Evolutionary conservation across 2,797 vertebrate species (phyloP), one percentile per base, ranked within the genome.

Genomic region (Morus bassanus): DNA sequence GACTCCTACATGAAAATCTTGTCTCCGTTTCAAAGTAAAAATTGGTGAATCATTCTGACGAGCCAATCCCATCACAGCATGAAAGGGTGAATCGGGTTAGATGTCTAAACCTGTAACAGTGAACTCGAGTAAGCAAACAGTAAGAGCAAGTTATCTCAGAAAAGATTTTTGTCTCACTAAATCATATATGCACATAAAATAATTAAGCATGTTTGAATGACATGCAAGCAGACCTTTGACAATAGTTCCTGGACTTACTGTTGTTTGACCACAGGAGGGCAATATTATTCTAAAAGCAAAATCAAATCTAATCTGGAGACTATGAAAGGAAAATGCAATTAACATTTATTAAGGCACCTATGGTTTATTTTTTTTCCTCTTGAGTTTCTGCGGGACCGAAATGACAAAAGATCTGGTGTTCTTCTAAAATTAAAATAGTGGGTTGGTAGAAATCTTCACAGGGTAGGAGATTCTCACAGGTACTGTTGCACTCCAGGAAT

Each of bases 241-340:
- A 60, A 18, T 4, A 59, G 53, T 9, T 76, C 30, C 25, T 0
- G 3, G 68, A 17, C 24, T 77, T 96, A 54, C 67, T 37, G 70
- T 43, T 76, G 63, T 77, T 77, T 85, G 94, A 89, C 95, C 95
- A 95, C 96, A 68, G 68, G 95, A 92, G 95, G 95, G 95, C 95
- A 95, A 83, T 72, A n/a, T 54, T 74, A 74, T 46, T 13, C 72
- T 25, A 30, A 80, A 87, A 18, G 25, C 78, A 89, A 87, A 92
- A 73, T 46, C 59, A 35, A 43, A 22, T 50, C 68, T 31, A 0
- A 31, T 75, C 63, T 67, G 59, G 35, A 73, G 43, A 18, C 70
- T 11, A 4, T 1, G 48, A 77, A 46, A 64, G 61, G 41, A 85
- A 83, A 89, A 92, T 23, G 6, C 56, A 53, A n/a, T 83, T 88